Evolutionary conservation across 2,113 vertebrate species (phyloP), one percentile per base, ranked within the genome.

Genomic region (Arothron firmamentum): DNA sequence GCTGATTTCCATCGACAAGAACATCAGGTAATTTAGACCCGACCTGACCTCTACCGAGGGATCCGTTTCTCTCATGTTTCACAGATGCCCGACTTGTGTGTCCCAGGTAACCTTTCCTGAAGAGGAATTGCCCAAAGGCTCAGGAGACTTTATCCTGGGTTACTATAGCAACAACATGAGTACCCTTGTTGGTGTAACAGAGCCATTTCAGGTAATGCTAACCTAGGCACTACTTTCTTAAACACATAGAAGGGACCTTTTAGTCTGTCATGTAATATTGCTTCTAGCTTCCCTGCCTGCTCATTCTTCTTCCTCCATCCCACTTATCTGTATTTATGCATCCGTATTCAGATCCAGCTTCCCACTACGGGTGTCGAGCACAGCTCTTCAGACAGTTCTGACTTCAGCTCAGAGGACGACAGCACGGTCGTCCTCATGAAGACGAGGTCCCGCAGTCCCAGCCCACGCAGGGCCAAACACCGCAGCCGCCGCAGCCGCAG

Each of bases 111-210:
- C 81, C 48, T 96, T 98, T 88, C 90, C 91, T 0, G 95, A 97
- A 76, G 95, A 98, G 62, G 91, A 91, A 0, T 72, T 98, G 72
- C 95, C 95, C 64, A 96, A 93, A 82, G 92, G 92, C 70, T 93
- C 92, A 1, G 94, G 95, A 12, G 95, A 97, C 70, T 98, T 93
- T 81, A 94, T 98, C 82, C 90, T 98, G 2, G 93, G 94, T 64
- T 98, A 96, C 86, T 98, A 95, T 77, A 95, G 95, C 88, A 94
- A 95, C 88, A 92, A 86, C 69, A 93, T 87, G 82, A 93, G 84
- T 83, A 92, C 91, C 76, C 90, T 98, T 0, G 93, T 93, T 21
- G 95, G 95, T 0, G 83, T 98, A 71, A 96, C 95, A 0, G 95
- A 97, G 61, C 95, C 95, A 51, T 96, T 97, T 84, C 95, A 98